phyloP scores from a whole-genome alignment of 2,888 invertebrate genomes.

The Bombyx huttoni region DNA sequence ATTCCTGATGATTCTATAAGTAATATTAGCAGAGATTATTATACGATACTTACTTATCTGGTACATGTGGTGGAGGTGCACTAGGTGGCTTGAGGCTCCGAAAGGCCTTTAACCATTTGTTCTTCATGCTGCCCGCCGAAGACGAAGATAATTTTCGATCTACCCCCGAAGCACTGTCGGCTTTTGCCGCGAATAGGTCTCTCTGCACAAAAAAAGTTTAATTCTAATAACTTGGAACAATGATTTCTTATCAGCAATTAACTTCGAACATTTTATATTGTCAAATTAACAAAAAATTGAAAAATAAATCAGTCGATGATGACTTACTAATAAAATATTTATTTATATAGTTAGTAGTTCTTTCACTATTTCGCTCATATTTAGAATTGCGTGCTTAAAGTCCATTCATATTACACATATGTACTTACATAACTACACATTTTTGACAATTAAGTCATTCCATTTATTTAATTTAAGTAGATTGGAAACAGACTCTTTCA shows the following conservation, averaged over 20 bases:
- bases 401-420: constrained; percentile 2
- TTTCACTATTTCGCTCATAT: not conserved
- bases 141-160: constrained; percentile 90
- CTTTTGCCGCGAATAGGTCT: constrained; percentile 85
- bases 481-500: too few relatives aligned
- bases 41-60: constrained; percentile 49
- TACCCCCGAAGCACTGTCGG: constrained; percentile 78
- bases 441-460: too few relatives aligned
- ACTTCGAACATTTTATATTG: too few relatives aligned
- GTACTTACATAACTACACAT: not conserved
- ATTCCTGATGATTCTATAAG: not conserved
- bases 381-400: not conserved
- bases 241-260: too few relatives aligned
- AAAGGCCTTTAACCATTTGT: constrained; percentile 98
- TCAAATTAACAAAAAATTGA: too few relatives aligned
- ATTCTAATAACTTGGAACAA: too few relatives aligned
- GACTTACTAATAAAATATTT: too few relatives aligned
- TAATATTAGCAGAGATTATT: not conserved
- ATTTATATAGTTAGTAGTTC: not conserved
- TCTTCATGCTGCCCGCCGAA: constrained; percentile 92
- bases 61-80: constrained; percentile 63
- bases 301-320: too few relatives aligned
- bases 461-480: too few relatives aligned
- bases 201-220: constrained; percentile 73
- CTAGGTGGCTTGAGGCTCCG: constrained; percentile 91